phyloP scores from a whole-genome alignment of 2,888 invertebrate genomes.

The Himalopsyche japonica region DNA sequence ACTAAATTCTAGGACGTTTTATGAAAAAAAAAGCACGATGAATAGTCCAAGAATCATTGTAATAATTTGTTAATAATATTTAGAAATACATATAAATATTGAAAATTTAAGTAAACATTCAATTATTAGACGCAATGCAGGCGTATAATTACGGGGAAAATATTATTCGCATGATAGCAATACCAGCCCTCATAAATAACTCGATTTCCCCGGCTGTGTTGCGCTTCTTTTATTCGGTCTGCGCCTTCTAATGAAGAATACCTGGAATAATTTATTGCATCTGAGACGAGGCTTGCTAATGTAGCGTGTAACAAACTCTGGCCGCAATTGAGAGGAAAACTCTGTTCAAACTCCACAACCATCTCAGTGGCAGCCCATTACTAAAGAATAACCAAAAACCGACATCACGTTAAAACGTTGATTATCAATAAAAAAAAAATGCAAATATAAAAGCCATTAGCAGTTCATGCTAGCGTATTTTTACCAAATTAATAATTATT shows the following conservation, averaged over 20 bases:
- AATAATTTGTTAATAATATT: too few relatives aligned
- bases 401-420: too few relatives aligned
- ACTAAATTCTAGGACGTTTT: too few relatives aligned
- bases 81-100: too few relatives aligned
- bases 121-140: background rate
- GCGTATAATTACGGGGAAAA: background rate
- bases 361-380: background rate
- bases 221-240: background rate
- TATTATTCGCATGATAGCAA: background rate
- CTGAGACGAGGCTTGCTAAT: constrained; percentile 23
- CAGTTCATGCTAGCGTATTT: too few relatives aligned
- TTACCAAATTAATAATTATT: too few relatives aligned
- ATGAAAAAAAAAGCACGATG: too few relatives aligned
- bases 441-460: too few relatives aligned
- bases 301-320: constrained; percentile 34
- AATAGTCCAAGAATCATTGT: too few relatives aligned
- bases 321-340: background rate
- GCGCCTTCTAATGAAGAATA: constrained; percentile 29
- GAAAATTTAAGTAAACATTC: background rate
- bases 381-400: too few relatives aligned
- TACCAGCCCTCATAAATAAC: background rate
- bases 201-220: background rate
- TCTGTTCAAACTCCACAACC: background rate
- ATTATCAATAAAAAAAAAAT: too few relatives aligned
- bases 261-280: constrained; percentile 37